Evolutionary conservation across 2,797 vertebrate genomes (phyloP).

Genomic region (Cyclopterus lumpus): DNA sequence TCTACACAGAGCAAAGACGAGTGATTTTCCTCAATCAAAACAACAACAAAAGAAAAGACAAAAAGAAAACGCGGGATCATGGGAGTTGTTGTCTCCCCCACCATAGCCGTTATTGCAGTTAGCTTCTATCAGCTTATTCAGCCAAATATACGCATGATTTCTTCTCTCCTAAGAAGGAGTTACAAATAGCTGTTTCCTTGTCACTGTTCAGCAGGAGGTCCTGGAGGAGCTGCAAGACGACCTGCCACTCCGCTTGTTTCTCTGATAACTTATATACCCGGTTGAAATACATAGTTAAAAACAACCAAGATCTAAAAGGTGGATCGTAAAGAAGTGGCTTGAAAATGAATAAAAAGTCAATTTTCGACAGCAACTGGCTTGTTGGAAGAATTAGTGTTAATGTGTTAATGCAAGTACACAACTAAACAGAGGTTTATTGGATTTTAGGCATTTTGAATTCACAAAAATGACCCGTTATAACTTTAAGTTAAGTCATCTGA

Average conservation of each 20-base stretch:
- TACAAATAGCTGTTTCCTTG: neutral
- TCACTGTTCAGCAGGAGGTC: no score
- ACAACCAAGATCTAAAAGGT: neutral
- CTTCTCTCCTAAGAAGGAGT: neutral
- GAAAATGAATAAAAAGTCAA: neutral
- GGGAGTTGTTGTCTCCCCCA: neutral
- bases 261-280: neutral
- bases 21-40: neutral
- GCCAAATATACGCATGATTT: neutral
- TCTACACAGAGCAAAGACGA: constrained; percentile 74
- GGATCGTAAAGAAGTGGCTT: neutral
- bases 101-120: neutral
- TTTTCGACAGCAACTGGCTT: neutral
- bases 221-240: no score
- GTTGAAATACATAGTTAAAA: neutral
- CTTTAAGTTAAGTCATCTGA: neutral
- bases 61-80: neutral
- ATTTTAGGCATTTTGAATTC: neutral
- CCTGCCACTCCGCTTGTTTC: neutral
- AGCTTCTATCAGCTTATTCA: neutral
- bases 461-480: neutral
- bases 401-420: neutral
- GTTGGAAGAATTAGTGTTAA: neutral
- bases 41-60: neutral
- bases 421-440: neutral